These are phyloP conservation scores for Herpailurus yagouaroundi DNA, from an alignment of 2,113 vertebrate genomes.

Conservation along the genomic window DNA sequence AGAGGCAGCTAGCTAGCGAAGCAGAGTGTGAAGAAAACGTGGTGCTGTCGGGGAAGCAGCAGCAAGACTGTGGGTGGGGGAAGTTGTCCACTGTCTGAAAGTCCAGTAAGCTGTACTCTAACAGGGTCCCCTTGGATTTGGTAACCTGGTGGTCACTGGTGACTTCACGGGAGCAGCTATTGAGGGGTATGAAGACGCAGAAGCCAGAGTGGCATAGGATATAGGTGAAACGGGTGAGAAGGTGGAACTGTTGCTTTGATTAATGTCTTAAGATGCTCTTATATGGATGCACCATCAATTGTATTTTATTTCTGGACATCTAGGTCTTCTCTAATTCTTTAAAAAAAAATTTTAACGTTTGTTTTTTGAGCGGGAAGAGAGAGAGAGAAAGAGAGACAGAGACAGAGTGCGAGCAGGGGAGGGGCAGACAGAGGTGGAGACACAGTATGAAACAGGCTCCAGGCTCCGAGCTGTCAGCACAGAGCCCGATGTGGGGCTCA, in stretches of 20 bases:
- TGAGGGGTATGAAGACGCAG: background rate
- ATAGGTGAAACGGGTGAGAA: background rate
- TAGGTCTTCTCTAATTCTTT: background rate
- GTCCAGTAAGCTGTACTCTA: too few species aligned
- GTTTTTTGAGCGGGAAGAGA: too few species aligned
- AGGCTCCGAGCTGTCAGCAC: too few species aligned
- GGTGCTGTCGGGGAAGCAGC: background rate
- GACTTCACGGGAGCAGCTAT: background rate
- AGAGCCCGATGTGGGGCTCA: accelerated
- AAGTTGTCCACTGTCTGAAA: background rate
- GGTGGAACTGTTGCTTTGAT: background rate
- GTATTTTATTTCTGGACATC: background rate
- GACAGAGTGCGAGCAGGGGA: too few species aligned
- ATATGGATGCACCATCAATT: background rate
- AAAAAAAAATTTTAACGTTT: too few species aligned
- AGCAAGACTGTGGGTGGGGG: background rate
- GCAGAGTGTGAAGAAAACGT: background rate
- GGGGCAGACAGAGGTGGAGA: too few species aligned
- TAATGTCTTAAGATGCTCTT: background rate
- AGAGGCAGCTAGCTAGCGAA: background rate
- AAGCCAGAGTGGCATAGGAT: background rate
- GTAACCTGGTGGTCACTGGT: background rate
- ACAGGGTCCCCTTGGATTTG: background rate
- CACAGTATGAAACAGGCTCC: too few species aligned
- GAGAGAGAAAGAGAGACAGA: too few species aligned